Base-by-base conservation (phyloP, 1,140 invertebrate genomes). In the Lethocerus indicus region DNA sequence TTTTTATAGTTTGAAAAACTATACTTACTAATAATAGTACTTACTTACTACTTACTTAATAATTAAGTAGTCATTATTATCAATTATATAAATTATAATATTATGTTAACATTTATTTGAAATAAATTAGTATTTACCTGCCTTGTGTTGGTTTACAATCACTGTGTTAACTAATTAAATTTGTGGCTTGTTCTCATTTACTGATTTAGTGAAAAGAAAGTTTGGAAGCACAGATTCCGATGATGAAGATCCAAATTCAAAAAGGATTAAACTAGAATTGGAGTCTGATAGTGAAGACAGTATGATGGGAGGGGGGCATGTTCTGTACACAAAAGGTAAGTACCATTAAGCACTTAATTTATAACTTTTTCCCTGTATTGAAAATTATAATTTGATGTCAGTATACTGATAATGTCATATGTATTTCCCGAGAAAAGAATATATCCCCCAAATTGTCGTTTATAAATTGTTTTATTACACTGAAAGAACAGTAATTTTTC, bases 181-280 rank as follows among this genome's bases (percentile, higher is more conserved):
- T 16, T 3, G 40, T 2, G 9, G 12, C 29, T 62, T 36, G 57
- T 61, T 45, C 60, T 58, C 46, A 49, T 45, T 63, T 59, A 63
- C n/a, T n/a, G n/a, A n/a, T 24, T 56, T 62, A 55, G 63, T 61
- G 50, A 73, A 68, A 52, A 60, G 58, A 36, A 64, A 62, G 49
- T 60, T 63, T 54, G 67, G 62, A 3, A 66, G 67, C 14, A 68
- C 64, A 14, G 71, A 70, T 45, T 71, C 67, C 1, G 72, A 74
- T 27, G 68, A 63, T 36, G 63, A 59, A 51, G 64, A 58, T 54
- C 61, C 52, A 53, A 63, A 60, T 46, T 63, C 68, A n/a, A 76
- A 76, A 53, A 65, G 66, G 53, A 60, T 66, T 3, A 72, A 71
- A 59, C 47, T 63, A 21, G 67, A 65, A 46, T 55, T 58, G 25